Conservation (phyloP, 2,888 invertebrate species). For the Cataglyphis altisquamis region DNA sequence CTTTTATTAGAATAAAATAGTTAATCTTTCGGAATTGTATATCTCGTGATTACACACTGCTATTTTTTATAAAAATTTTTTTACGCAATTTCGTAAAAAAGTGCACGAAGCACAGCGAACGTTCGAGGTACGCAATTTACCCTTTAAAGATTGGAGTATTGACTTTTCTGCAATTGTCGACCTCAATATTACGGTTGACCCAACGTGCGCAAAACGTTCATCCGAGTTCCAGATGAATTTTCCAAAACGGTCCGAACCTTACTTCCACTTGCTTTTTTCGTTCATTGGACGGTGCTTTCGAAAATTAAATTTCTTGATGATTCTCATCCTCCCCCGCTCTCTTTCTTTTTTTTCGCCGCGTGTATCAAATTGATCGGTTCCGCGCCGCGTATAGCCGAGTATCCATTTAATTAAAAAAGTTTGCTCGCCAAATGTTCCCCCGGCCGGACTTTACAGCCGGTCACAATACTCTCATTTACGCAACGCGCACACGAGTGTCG, state of each 20-base stretch:
- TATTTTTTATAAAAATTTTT: conserved; percentile 28
- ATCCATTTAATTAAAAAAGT: conserved; percentile 72
- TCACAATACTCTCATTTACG: conserved; percentile 36
- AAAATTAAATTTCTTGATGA: conserved; percentile 59
- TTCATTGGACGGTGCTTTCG: conserved; percentile 6
- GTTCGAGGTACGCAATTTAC: conserved; percentile 19
- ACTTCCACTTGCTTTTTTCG: conserved; percentile 26
- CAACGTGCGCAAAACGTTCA: conserved; percentile 14
- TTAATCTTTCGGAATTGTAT: conserved; percentile 26
- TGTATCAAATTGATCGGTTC: conserved; percentile 59
- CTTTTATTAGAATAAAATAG: conserved; percentile 16
- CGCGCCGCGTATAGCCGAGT: conserved; percentile 41
- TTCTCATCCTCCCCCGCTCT: neutral
- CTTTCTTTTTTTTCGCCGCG: neutral
- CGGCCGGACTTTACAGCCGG: conserved; percentile 27
- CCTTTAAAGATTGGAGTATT: conserved; percentile 36
- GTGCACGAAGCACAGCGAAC: neutral
- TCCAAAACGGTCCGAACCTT: conserved; percentile 35
- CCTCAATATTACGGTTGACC: conserved; percentile 32
- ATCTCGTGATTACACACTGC: neutral
- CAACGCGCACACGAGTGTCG: conserved; percentile 58
- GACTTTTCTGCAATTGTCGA: conserved; percentile 19
- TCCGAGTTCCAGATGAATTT: conserved; percentile 13
- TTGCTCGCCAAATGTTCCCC: conserved; percentile 54
- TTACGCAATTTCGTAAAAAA: conserved; percentile 16